phyloP scores from a whole-genome alignment of 2,888 invertebrate species.

The Polymixis lichenea region DNA sequence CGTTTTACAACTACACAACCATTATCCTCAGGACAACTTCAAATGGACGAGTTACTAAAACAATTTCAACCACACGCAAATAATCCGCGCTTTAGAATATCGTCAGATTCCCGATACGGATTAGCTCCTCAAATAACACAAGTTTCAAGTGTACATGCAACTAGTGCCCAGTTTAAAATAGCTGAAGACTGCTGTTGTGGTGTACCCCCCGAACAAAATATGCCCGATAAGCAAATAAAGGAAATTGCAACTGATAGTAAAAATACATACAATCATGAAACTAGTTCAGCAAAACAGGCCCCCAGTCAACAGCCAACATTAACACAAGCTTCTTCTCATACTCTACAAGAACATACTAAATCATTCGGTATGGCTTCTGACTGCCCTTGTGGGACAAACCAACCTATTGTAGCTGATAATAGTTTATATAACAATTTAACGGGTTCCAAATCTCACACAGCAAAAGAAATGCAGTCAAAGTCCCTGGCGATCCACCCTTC shows the following conservation, averaged over 20 bases:
- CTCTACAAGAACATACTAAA: conserved; percentile 1
- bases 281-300: not conserved
- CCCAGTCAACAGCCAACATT: not conserved
- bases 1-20: not conserved
- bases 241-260: conserved; percentile 3
- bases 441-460: not conserved
- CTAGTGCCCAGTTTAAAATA: not conserved
- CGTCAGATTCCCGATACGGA: not conserved
- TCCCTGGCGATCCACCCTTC: not conserved
- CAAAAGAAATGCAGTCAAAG: not conserved
- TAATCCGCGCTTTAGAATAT: not conserved
- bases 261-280: conserved; percentile 4
- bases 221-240: not conserved
- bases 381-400: not conserved
- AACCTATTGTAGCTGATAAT: not conserved
- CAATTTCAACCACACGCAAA: conserved; percentile 4
- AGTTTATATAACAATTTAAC: not conserved
- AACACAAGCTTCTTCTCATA: not conserved
- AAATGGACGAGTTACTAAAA: not conserved
- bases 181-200: not conserved
- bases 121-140: not conserved
- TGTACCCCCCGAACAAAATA: not conserved
- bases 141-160: not conserved
- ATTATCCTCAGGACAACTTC: not conserved
- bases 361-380: not conserved